Evolutionary conservation across 2,113 vertebrate species (phyloP).

Genomic region (Centrocercus urophasianus): DNA sequence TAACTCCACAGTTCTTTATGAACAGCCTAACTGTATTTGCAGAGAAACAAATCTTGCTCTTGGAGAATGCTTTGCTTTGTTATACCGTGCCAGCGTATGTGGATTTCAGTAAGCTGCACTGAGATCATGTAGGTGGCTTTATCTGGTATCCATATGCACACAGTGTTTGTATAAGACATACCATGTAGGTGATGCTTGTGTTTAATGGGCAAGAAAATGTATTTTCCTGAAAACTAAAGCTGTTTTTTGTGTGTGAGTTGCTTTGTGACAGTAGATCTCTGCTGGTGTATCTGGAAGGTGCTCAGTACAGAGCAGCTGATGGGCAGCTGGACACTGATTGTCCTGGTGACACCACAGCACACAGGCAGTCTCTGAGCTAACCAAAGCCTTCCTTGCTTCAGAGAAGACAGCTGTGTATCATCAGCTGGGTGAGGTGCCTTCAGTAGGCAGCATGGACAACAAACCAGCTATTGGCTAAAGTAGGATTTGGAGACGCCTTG

Average conservation of each 20-base stretch:
- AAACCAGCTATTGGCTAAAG: background rate
- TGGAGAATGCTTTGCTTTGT: constrained; percentile 12
- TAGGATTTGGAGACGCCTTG: background rate
- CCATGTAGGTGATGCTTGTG: background rate
- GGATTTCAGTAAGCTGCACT: background rate
- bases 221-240: background rate
- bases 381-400: background rate
- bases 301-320: background rate
- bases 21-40: constrained; percentile 34
- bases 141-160: background rate
- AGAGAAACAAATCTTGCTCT: constrained; percentile 19
- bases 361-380: rapidly evolving
- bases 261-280: background rate
- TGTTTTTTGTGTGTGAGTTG: background rate
- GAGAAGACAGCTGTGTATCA: background rate
- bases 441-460: background rate
- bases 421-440: background rate
- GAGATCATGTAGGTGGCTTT: constrained; percentile 1
- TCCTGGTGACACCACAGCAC: rapidly evolving
- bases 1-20: constrained; percentile 30
- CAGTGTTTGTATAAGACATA: background rate
- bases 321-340: background rate
- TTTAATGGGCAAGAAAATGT: background rate
- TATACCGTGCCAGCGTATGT: background rate
- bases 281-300: rapidly evolving